Base-by-base conservation (phyloP, 2,888 invertebrate species). In the Ennomos erosarius region DNA sequence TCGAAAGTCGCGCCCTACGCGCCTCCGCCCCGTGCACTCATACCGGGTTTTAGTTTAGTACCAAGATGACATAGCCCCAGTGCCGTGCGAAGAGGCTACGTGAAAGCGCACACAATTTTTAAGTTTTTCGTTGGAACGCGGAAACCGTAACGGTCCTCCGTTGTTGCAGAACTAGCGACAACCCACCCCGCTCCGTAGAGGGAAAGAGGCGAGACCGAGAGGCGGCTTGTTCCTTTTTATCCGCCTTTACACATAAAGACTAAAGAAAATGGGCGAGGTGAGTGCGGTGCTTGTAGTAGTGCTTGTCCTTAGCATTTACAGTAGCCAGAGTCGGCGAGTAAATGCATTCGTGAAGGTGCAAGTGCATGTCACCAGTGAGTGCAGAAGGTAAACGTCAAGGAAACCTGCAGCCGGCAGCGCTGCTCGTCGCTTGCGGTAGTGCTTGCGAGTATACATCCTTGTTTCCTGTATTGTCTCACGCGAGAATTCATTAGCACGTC, bases 221-320 rank as follows among this genome's bases (percentile, higher is more conserved):
- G 88, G 88, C 90, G 90, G 87, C 87, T 86, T 84, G 81, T 82
- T 86, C 88, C 86, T 86, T 88, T 87, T 84, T 84, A 84, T 85
- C 87, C 88, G 87, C 88, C 90, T 90, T 86, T 87, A 81, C 79
- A 81, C 79, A 86, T 89, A 92, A 81, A 90, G 85, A 89, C 89
- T 90, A 85, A 84, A 84, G 87, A 90, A 88, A 90, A 92, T 92
- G 92, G 92, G 92, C 90, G 92, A 92, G 92, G 92, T 92, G 91
- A 92, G 92, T 92, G 88, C 83, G 78, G 87, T 85, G 90, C 87
- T 88, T 87, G 80, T 81, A 81, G 90, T 90, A 91, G 89, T 88
- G 89, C 83, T 89, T 90, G 79, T 26, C 79, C 71, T 79, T 85
- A 82, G 83, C 76, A 77, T 86, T 85, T 84, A 71, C 78, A 83